Percentiles rank a stretch among this genome's conserved stretches.
Conservation (phyloP, 2,797 vertebrate species). For the Aphelocoma californica region DNA sequence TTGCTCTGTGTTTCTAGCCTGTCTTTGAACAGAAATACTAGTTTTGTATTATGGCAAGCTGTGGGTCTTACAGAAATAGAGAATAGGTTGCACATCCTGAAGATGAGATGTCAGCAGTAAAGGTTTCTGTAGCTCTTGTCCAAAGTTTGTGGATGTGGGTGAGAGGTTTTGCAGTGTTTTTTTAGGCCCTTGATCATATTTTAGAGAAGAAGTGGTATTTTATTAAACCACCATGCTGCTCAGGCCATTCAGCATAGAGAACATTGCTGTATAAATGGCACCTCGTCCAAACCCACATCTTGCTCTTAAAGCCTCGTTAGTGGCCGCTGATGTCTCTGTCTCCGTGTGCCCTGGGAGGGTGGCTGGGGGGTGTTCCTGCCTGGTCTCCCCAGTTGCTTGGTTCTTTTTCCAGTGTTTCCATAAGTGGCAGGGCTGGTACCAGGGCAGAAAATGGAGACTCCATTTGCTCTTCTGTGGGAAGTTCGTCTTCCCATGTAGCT, state of each 20-base stretch:
- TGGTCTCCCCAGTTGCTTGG: background rate
- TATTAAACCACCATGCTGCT: background rate
- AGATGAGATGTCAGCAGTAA: background rate
- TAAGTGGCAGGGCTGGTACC: background rate
- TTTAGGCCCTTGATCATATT: background rate
- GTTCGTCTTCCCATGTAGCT: fast-evolving
- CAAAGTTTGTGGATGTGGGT: background rate
- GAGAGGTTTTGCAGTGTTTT: background rate
- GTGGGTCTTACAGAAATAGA: background rate
- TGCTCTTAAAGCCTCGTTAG: background rate
- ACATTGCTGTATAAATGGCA: background rate
- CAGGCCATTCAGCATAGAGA: background rate
- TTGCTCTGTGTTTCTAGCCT: background rate
- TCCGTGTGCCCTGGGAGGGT: fast-evolving
- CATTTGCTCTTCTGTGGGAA: background rate
- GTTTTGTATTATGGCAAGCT: background rate
- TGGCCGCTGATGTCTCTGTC: fast-evolving
- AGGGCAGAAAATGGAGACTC: background rate
- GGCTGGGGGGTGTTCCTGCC: background rate
- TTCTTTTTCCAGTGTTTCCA: background rate
- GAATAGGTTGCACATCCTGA: background rate
- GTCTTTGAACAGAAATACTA: background rate
- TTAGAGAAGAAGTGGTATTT: background rate
- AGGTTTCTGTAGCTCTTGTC: background rate
- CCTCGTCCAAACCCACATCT: background rate